Evolutionary conservation across 1,140 invertebrate species (phyloP).

Genomic region (Drosophila willistoni): DNA sequence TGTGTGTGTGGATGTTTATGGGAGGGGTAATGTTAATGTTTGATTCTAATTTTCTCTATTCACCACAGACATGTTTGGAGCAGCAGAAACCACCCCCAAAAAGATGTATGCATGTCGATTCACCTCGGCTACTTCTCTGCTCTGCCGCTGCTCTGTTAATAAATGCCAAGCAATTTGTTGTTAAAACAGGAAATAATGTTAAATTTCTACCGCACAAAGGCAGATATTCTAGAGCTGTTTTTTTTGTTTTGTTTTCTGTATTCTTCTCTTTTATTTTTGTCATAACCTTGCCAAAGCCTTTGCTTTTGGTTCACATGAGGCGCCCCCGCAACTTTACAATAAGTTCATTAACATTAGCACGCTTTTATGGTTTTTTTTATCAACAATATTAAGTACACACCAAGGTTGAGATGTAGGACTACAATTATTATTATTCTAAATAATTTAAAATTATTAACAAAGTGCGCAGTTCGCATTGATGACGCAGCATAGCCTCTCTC

Average conservation of each 20-base stretch:
- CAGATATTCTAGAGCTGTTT: no score
- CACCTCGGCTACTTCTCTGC: neutral
- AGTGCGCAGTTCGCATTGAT: constrained; percentile 79
- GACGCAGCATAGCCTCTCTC: constrained; percentile 61
- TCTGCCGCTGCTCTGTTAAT: constrained; percentile 27
- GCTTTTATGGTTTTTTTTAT: no score
- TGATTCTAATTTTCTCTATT: neutral
- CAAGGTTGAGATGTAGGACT: no score
- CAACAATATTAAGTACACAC: no score
- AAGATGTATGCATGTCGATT: neutral
- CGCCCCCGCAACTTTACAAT: no score
- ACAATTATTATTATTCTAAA: no score
- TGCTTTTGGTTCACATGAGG: no score
- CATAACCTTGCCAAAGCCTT: no score
- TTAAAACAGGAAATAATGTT: constrained; percentile 67
- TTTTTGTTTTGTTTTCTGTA: no score
- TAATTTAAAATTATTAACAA: constrained; percentile 57
- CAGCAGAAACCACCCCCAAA: constrained; percentile 15
- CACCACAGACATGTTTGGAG: constrained; percentile 5
- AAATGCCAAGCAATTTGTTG: constrained; percentile 17
- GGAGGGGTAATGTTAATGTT: neutral
- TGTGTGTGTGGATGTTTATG: neutral
- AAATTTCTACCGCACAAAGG: constrained; percentile 43
- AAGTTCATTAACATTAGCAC: no score
- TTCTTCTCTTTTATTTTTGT: no score